Percentiles rank a stretch among this genome's conserved stretches.
Evolutionary conservation across 1,140 invertebrate genomes (phyloP).

Genomic region (Heliconius congener): DNA sequence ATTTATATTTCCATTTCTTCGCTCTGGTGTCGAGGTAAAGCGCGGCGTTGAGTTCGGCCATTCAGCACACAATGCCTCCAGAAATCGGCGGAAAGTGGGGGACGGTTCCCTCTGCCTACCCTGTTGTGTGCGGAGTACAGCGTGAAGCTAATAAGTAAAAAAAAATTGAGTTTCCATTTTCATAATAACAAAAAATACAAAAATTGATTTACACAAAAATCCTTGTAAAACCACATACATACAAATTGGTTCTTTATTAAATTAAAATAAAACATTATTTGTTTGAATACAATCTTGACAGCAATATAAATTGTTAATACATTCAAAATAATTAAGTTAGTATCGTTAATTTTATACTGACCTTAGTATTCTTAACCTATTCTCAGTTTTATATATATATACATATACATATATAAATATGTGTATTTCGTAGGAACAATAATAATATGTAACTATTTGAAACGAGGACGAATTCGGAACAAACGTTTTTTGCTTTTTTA

Average conservation of each 20-base stretch:
- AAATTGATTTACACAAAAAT: constrained; percentile 13
- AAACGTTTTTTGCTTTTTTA: background rate
- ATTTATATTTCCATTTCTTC: no score
- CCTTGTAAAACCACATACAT: constrained; percentile 14
- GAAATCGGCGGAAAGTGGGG: no score
- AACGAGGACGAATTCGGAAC: constrained; percentile 20
- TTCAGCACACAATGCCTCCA: no score
- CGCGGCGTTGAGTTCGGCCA: no score
- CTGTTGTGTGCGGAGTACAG: no score
- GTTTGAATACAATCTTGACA: constrained; percentile 21
- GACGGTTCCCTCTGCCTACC: no score
- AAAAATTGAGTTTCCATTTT: background rate
- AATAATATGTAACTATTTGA: constrained; percentile 19
- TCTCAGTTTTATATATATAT: constrained; percentile 12
- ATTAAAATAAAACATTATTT: constrained; percentile 33
- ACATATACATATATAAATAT: background rate
- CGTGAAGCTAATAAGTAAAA: no score
- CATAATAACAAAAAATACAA: background rate
- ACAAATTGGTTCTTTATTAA: constrained; percentile 21
- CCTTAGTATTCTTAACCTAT: constrained; percentile 33
- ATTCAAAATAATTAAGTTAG: constrained; percentile 30
- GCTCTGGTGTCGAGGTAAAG: no score
- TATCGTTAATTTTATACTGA: constrained; percentile 35
- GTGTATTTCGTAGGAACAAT: background rate
- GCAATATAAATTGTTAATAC: constrained; percentile 31